A percentile compares a stretch with the other conserved stretches of the same genome.
Conservation (phyloP, 2,113 vertebrate species). For the Trematocara macrostoma region DNA sequence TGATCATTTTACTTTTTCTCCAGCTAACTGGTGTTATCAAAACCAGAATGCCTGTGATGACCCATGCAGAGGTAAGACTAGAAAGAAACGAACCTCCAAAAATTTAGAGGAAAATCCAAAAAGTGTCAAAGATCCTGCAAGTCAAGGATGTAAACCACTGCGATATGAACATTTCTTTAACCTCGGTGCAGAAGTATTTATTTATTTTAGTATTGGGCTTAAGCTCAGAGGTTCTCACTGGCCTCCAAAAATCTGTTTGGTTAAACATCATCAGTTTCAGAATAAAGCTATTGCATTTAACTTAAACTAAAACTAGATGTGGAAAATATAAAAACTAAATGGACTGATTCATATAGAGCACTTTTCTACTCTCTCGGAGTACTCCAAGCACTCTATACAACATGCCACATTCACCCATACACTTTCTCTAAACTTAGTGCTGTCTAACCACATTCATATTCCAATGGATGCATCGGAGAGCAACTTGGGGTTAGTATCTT, state of each 20-base stretch:
- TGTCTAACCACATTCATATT: neutral
- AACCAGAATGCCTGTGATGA: constrained; percentile 61
- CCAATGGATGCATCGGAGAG: fast-evolving
- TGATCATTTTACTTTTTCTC: neutral
- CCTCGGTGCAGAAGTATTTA: neutral
- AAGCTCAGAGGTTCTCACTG: neutral
- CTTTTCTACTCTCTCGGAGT: neutral
- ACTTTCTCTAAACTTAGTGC: neutral
- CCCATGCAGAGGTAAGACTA: constrained; percentile 63
- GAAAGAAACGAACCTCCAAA: neutral
- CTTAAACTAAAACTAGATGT: neutral
- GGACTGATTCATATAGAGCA: neutral
- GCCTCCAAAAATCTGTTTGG: neutral
- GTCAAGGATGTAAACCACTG: neutral
- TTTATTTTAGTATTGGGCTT: neutral
- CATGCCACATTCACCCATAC: neutral
- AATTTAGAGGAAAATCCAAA: neutral
- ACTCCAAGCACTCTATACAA: fast-evolving
- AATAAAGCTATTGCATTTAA: neutral
- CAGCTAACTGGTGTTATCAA: constrained; percentile 77
- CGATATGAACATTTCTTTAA: neutral
- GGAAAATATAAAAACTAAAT: neutral
- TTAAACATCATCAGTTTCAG: neutral
- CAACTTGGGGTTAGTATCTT: neutral
- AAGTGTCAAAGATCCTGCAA: neutral